Evolutionary conservation across 2,888 invertebrate species (phyloP).

Genomic region (Acronicta alni): DNA sequence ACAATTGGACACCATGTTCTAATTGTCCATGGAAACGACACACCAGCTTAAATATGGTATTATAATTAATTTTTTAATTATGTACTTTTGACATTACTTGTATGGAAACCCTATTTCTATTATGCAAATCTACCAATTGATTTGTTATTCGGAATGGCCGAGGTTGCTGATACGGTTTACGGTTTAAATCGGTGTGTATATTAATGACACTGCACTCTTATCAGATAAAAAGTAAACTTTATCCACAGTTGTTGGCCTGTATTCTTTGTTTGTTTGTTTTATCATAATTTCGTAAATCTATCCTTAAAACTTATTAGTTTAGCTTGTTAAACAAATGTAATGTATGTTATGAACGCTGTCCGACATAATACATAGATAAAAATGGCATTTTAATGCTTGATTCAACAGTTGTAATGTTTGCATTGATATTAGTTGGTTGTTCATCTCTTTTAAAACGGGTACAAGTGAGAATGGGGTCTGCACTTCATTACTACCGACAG

Average conservation of each 20-base stretch:
- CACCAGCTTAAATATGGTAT: no score
- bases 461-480: neutral
- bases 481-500: no score
- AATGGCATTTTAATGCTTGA: slow-evolving; percentile 28
- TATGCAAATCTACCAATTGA: no score
- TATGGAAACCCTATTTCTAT: no score
- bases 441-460: slow-evolving; percentile 11
- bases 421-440: slow-evolving; percentile 2
- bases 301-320: slow-evolving; percentile 27
- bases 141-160: neutral
- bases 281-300: slow-evolving; percentile 19
- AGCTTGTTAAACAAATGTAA: slow-evolving; percentile 29
- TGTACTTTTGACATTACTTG: no score
- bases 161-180: slow-evolving; percentile 15
- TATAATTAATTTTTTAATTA: no score
- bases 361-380: slow-evolving; percentile 23
- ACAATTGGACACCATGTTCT: no score
- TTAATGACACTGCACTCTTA: slow-evolving; percentile 41
- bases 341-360: slow-evolving; percentile 6
- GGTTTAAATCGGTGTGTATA: slow-evolving; percentile 16
- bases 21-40: no score
- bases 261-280: slow-evolving; percentile 31
- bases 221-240: slow-evolving; percentile 22
- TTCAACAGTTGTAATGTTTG: slow-evolving; percentile 37
- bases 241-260: slow-evolving; percentile 23